Evolutionary conservation across 2,113 vertebrate genomes (phyloP), one percentile per base, ranked within the genome.

Genomic region (Erythrocebus patas): DNA sequence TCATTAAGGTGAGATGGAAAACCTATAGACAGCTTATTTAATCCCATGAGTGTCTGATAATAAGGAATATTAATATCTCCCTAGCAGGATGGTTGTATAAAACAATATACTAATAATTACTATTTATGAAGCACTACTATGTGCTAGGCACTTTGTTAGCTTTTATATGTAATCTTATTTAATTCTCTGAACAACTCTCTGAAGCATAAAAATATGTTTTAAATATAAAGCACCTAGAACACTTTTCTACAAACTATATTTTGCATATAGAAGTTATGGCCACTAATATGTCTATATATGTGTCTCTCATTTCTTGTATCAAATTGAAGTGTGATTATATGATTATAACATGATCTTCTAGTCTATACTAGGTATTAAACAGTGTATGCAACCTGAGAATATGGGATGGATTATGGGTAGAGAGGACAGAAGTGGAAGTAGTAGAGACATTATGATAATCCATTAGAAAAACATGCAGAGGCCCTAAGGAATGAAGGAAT

Each of bases 161-260:
- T 95, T 95, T 91, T 89, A n/a, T 55, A 68, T 68, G 6, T 91
- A 64, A 83, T 91, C 2, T 82, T 76, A 48, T 43, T 92, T 81
- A 45, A 70, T 72, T 79, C 86, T 6, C 66, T 86, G 10, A 92
- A 32, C 20, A 91, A 57, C 4, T 22, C 32, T 23, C 12, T 55
- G 27, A 32, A 55, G 11, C 11, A 61, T 78, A 87, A 81, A 40
- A 50, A 38, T 20, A 61, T 45, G 43, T 43, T 68, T 93, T 75
- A 52, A 85, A n/a, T 16, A 61, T 50, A 68, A 89, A 93, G 11
- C 16, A 83, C 12, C 79, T 57, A 80, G 16, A 35, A 82, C 14
- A 55, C 6, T 72, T 55, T 88, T 84, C 55, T 35, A 94, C 25
- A 81, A 64, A 64, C 1, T 61, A 25, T 78, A 75, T 66, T 96